Conservation (phyloP, 2,888 invertebrate species). For the Seladonia tumulorum region DNA sequence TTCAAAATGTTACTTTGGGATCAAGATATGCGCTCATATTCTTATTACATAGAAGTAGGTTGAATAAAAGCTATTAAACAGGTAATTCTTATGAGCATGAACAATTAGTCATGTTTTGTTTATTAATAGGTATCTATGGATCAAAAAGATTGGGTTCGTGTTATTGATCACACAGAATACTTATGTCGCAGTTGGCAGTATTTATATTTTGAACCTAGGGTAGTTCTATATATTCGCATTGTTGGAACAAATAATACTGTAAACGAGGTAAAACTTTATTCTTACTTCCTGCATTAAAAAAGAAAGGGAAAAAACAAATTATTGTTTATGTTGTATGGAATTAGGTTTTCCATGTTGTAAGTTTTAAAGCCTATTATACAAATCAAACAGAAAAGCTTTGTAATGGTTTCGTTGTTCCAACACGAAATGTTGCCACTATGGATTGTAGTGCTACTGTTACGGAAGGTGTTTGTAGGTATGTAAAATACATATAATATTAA, state of each 20-base stretch:
- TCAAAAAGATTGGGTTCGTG: constrained; percentile 96
- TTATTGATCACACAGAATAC: constrained; percentile 96
- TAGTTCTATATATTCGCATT: constrained; percentile 93
- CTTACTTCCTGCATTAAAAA: background rate
- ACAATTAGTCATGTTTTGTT: constrained; percentile 11
- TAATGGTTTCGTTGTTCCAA: constrained; percentile 92
- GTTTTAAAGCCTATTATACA: constrained; percentile 95
- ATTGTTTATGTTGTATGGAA: no score
- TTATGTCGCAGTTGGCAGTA: constrained; percentile 98
- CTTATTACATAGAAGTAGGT: constrained; percentile 92
- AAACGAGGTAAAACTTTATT: constrained; percentile 88
- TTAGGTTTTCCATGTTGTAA: constrained; percentile 95
- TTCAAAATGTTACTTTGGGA: constrained; percentile 97
- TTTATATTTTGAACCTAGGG: constrained; percentile 95
- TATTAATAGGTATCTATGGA: constrained; percentile 92
- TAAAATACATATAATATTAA: background rate
- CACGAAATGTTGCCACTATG: constrained; percentile 96
- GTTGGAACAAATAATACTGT: constrained; percentile 98
- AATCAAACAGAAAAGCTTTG: constrained; percentile 90
- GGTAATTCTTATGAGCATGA: background rate
- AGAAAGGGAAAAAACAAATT: no score
- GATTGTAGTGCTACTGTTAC: constrained; percentile 96
- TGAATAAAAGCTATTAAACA: background rate
- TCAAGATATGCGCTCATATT: constrained; percentile 94
- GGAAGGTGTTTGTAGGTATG: constrained; percentile 94